Evolutionary conservation across 2,113 vertebrate species (phyloP), one percentile per base, ranked within the genome.

Genomic region (Lota lota): DNA sequence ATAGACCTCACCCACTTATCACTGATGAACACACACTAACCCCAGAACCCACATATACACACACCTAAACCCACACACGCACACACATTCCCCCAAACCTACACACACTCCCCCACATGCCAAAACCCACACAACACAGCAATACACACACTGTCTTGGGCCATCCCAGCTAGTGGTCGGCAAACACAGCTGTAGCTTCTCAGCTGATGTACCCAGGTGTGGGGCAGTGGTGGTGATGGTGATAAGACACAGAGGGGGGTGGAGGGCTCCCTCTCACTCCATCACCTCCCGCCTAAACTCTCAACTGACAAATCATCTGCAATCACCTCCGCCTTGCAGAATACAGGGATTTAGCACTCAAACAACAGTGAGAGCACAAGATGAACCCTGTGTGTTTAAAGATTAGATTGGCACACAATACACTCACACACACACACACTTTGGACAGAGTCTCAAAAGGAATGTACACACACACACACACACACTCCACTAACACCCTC

Each of bases 181-280:
- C 78, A 84, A 81, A 86, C 81, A 83, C 68, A 85, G 84, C 85
- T 82, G 86, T 36, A 63, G 72, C 78, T 62, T 76, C 83, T 74
- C 74, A 51, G n/a, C 53, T 73, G 79, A 85, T 83, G 79, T 77
- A 74, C 73, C 78, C 59, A 74, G 66, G 72, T 70, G 51, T 63
- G 61, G n/a, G 24, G 28, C 7, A 8, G n/a, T 47, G 56, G 59
- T 47, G 19, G n/a, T 6, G 19, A 14, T 14, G 11, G 28, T 33
- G 28, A 33, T 33, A 33, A 33, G 28, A 33, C 28, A 33, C 28
- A 33, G 28, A 33, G 28, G 28, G 28, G 28, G 28, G 7, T 4
- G 28, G 28, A 1, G 28, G 4, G 14, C 58, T 60, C 56, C n/a
- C 7, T 33, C 5, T 53, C 51, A 53, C 51, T 53, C 51, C 12